Evolutionary conservation across 2,797 vertebrate genomes (phyloP), one percentile per base, ranked within the genome.

Genomic region (Adelosebastes latens): DNA sequence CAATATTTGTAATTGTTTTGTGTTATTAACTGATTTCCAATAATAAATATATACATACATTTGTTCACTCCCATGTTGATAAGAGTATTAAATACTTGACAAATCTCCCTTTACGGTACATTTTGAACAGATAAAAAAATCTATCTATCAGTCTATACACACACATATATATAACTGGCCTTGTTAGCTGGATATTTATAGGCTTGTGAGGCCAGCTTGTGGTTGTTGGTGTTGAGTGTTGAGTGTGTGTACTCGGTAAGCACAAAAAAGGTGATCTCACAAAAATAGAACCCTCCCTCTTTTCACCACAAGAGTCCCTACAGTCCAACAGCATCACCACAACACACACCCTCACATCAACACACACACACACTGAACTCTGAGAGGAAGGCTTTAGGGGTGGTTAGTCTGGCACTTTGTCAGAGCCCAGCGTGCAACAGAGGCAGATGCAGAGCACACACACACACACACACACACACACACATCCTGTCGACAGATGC

Each of bases 211-310:
- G 16, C 42, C 42, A 46, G 46, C 18, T 6, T 52, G 49, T 52
- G 18, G 49, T n/a, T 52, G 49, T 52, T 52, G 20, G 39, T 52
- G 46, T 52, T 52, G 16, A 20, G 18, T 59, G 39, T n/a, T 53
- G 62, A 60, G 39, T 49, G 36, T 56, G 39, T 55, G 16, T 55
- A 2, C 29, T 75, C 3, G 6, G 11, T 24, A 27, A 59, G 4
- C 69, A 78, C 82, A 83, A 84, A 66, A 75, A 55, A 88, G 79
- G 87, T 93, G 93, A 91, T 78, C 84, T 81, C 91, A 95, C 88
- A 92, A 88, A 86, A 89, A 82, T 87, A 93, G 87, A 86, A 87
- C 92, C 89, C 89, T 92, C 91, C 94, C 95, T 80, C 72, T 83
- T 91, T 83, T 81, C 88, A 90, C 83, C 77, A 88, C 62, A 3